A percentile compares a stretch with the other conserved stretches of the same genome.
Evolutionary conservation across 2,888 invertebrate genomes (phyloP).

Genomic region (Brenthis ino): DNA sequence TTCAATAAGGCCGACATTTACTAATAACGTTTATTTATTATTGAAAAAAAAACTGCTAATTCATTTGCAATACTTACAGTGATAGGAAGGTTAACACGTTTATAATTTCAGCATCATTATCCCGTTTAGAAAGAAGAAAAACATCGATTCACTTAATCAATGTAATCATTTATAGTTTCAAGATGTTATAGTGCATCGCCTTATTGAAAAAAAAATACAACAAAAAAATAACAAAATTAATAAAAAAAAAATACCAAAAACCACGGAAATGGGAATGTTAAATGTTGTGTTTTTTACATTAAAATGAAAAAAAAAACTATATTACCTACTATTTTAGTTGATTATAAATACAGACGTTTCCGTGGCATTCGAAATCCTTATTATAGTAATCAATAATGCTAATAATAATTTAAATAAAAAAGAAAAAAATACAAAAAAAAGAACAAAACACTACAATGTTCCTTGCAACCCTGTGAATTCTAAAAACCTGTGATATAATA

Average conservation of each 20-base stretch:
- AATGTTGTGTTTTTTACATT: not conserved
- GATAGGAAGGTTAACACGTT: slow-evolving; percentile 3
- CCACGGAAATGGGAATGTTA: not conserved
- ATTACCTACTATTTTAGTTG: not conserved
- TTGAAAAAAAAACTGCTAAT: not conserved
- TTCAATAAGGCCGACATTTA: slow-evolving; percentile 19
- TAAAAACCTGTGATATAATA: slow-evolving; percentile 67
- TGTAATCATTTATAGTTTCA: not conserved
- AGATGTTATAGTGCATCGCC: not conserved
- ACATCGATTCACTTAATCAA: too few species aligned
- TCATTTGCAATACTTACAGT: slow-evolving; percentile 7
- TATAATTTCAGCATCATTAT: not conserved
- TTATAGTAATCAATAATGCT: slow-evolving; percentile 9
- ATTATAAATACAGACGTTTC: not conserved
- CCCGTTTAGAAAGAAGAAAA: not conserved
- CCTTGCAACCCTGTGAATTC: slow-evolving; percentile 74
- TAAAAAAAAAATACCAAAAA: not conserved
- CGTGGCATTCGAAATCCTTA: slow-evolving; percentile 7
- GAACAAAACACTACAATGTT: slow-evolving; percentile 50
- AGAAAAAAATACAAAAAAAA: slow-evolving; percentile 35
- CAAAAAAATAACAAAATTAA: not conserved
- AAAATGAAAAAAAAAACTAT: not conserved
- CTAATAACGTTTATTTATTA: not conserved
- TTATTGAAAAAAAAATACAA: slow-evolving; percentile 6
- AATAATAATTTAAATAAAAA: slow-evolving; percentile 17